These are phyloP conservation scores for Aplocera efformata DNA, from an alignment of 2,888 invertebrate genomes.

Conservation along the genomic window DNA sequence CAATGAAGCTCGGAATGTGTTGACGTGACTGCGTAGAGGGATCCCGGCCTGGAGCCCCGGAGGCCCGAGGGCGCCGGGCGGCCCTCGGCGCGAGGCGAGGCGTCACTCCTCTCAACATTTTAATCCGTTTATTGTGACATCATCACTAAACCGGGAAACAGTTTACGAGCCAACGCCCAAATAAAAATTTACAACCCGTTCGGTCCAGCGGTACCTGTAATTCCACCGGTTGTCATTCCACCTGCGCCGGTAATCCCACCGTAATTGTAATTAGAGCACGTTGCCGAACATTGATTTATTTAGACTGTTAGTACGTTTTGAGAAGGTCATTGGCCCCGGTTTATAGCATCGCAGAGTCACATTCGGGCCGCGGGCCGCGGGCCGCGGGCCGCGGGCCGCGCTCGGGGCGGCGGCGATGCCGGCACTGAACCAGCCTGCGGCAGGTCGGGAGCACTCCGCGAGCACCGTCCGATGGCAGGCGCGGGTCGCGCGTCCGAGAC, in stretches of 20 bases:
- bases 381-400: too few species aligned
- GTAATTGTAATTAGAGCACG: background rate
- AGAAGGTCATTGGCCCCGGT: constrained; percentile 2
- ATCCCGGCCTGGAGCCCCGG: too few species aligned
- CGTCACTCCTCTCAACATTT: background rate
- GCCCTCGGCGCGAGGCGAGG: too few species aligned
- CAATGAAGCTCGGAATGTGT: background rate
- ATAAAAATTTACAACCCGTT: constrained; percentile 16
- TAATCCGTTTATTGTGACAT: constrained; percentile 7
- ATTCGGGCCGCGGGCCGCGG: too few species aligned
- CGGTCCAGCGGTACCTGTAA: constrained; percentile 6
- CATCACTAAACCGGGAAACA: constrained; percentile 2
- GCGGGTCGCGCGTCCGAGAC: too few species aligned
- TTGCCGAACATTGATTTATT: constrained; percentile 14
- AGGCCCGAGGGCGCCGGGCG: too few species aligned
- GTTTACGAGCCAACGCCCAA: constrained; percentile 12
- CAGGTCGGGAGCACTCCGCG: too few species aligned
- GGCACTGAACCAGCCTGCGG: too few species aligned
- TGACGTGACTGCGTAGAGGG: too few species aligned
- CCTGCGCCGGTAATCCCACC: background rate
- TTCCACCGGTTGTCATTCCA: background rate
- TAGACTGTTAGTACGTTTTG: background rate
- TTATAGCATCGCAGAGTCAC: background rate
- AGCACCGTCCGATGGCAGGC: too few species aligned
- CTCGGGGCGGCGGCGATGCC: too few species aligned